Conservation (phyloP, 2,797 vertebrate genomes). For the Sebastes kiyomatsui region DNA sequence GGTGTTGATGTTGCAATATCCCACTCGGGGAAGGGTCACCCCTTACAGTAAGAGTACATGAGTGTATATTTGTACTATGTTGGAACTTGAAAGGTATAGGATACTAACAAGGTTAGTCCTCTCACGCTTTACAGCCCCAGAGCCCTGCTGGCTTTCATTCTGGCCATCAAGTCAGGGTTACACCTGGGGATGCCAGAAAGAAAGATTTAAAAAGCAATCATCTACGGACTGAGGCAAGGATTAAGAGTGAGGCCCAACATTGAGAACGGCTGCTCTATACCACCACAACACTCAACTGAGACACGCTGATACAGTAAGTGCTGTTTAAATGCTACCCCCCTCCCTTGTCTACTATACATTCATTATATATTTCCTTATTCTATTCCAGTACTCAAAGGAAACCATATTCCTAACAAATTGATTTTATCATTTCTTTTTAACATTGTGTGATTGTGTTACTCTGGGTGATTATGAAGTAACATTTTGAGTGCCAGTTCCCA, state of each 20-base stretch:
- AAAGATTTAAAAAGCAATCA: constrained; percentile 24
- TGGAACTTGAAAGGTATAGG: constrained; percentile 48
- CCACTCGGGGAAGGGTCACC: constrained; percentile 33
- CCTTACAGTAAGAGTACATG: constrained; percentile 55
- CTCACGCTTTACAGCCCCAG: constrained; percentile 9
- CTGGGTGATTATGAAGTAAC: constrained; percentile 62
- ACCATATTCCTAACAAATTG: constrained; percentile 46
- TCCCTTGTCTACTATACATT: constrained; percentile 69
- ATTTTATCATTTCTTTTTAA: constrained; percentile 53
- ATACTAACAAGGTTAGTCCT: constrained; percentile 33
- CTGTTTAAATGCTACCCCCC: constrained; percentile 64
- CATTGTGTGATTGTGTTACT: constrained; percentile 66
- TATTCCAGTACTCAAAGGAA: constrained; percentile 73
- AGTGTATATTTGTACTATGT: constrained; percentile 55
- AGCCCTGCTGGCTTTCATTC: constrained; percentile 36
- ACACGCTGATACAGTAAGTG: constrained; percentile 71
- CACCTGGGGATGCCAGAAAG: constrained; percentile 12
- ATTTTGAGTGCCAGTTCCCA: constrained; percentile 69
- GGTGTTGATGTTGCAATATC: constrained; percentile 56
- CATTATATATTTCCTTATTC: constrained; percentile 65
- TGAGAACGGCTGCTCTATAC: constrained; percentile 52
- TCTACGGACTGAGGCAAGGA: constrained; percentile 23
- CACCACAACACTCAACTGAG: constrained; percentile 62
- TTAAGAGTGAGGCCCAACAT: constrained; percentile 40
- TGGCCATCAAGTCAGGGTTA: constrained; percentile 7